phyloP scores from a whole-genome alignment of 2,888 invertebrate genomes.

The Cephus spinipes region DNA sequence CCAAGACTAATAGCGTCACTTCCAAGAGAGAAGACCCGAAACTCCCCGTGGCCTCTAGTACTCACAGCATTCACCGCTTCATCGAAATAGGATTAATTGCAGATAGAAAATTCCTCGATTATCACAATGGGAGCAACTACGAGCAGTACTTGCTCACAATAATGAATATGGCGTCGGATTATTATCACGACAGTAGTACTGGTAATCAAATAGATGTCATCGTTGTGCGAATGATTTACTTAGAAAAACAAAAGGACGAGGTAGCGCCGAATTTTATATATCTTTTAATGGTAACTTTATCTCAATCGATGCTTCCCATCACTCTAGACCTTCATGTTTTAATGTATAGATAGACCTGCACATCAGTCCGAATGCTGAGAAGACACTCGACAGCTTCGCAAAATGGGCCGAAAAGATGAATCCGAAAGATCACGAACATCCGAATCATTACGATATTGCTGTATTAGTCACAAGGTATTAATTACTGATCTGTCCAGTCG shows the following conservation, averaged over 20 bases:
- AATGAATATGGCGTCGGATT: constrained; percentile 89
- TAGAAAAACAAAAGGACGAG: constrained; percentile 73
- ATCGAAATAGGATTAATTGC: constrained; percentile 89
- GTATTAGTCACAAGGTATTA: constrained; percentile 84
- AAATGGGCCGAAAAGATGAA: constrained; percentile 77
- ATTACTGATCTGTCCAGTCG: not conserved
- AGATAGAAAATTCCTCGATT: constrained; percentile 86
- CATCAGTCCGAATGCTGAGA: constrained; percentile 69
- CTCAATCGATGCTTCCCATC: not conserved
- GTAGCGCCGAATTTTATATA: constrained; percentile 74
- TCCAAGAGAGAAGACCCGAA: constrained; percentile 37
- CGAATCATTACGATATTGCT: constrained; percentile 89
- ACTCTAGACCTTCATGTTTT: not conserved
- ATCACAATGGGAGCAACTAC: constrained; percentile 81
- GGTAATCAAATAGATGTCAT: constrained; percentile 91
- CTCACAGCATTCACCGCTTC: constrained; percentile 80
- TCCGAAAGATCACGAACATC: constrained; percentile 79
- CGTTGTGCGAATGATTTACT: constrained; percentile 83
- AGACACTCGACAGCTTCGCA: constrained; percentile 74
- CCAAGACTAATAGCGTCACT: constrained; percentile 35
- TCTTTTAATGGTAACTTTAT: not conserved
- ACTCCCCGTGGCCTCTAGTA: constrained; percentile 68
- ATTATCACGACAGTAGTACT: constrained; percentile 85
- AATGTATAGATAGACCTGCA: constrained; percentile 64
- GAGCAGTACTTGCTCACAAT: constrained; percentile 88